Conservation (phyloP, 2,888 invertebrate genomes). For the Ormyrus pomaceus region DNA sequence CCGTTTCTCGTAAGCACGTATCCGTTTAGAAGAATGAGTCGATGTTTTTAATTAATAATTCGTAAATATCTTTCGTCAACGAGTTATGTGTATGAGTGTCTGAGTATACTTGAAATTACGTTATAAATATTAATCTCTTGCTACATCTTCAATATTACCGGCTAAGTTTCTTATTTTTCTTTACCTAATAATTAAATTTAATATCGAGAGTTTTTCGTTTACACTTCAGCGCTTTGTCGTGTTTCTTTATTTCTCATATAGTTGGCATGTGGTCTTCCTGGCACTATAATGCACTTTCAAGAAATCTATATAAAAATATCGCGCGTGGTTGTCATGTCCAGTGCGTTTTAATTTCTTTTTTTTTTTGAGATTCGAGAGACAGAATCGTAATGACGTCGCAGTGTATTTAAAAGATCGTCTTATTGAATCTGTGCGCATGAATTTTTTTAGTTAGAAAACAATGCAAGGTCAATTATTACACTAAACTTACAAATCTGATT, state of each 20-base stretch:
- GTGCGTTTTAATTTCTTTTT: slow-evolving; percentile 62
- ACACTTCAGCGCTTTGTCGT: slow-evolving; percentile 43
- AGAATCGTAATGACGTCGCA: slow-evolving; percentile 7
- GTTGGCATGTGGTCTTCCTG: slow-evolving; percentile 69
- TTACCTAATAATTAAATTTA: slow-evolving; percentile 46
- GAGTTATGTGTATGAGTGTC: background rate
- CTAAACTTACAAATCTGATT: background rate
- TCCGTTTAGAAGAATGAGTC: slow-evolving; percentile 31
- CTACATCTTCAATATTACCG: slow-evolving; percentile 20
- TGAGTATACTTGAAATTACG: slow-evolving; percentile 5
- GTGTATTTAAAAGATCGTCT: slow-evolving; percentile 12
- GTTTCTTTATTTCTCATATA: slow-evolving; percentile 40
- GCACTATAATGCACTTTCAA: slow-evolving; percentile 74
- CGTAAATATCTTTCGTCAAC: background rate
- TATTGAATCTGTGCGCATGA: slow-evolving; percentile 1
- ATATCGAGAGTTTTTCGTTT: slow-evolving; percentile 60
- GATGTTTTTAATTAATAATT: background rate
- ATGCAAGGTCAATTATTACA: background rate
- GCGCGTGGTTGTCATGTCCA: slow-evolving; percentile 69
- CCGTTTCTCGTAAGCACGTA: slow-evolving; percentile 21
- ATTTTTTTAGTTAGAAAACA: background rate
- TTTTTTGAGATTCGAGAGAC: slow-evolving; percentile 61
- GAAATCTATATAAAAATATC: slow-evolving; percentile 75
- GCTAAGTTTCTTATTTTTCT: slow-evolving; percentile 13
- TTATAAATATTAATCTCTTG: slow-evolving; percentile 30